Conservation (phyloP, 2,113 vertebrate genomes). For the Pipa parva region DNA sequence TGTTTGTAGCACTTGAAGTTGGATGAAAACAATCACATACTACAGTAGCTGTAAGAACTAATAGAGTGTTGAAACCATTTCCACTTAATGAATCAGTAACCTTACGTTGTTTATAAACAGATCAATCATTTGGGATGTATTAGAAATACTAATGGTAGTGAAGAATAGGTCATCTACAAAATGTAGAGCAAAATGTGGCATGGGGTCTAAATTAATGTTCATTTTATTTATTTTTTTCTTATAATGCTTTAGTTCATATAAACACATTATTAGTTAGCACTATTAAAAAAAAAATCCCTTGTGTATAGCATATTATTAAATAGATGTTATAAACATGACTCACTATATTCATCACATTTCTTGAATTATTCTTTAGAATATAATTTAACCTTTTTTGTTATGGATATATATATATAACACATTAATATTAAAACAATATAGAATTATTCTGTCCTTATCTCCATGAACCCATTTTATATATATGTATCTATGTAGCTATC, state of each 20-base stretch:
- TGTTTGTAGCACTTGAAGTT: slow-evolving; percentile 10
- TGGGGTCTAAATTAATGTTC: slow-evolving; percentile 1
- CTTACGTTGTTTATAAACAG: slow-evolving; percentile 36
- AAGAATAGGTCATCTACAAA: slow-evolving; percentile 1
- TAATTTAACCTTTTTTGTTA: too few species aligned
- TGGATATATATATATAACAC: too few species aligned
- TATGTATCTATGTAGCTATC: too few species aligned
- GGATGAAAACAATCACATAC: slow-evolving; percentile 17
- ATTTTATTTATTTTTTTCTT: neutral
- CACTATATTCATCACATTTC: too few species aligned
- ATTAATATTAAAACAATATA: too few species aligned
- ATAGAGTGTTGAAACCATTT: slow-evolving; percentile 36
- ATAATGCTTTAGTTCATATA: neutral
- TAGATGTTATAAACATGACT: too few species aligned
- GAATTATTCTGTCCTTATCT: too few species aligned
- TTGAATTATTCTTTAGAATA: too few species aligned
- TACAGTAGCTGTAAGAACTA: slow-evolving; percentile 26
- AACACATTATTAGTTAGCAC: neutral
- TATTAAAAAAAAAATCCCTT: too few species aligned
- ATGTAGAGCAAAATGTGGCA: slow-evolving; percentile 13
- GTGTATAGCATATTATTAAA: too few species aligned
- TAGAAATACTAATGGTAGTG: slow-evolving; percentile 30
- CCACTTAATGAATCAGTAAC: slow-evolving; percentile 37
- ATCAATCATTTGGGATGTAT: slow-evolving; percentile 23
- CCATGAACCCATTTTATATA: too few species aligned